Evolutionary conservation across 2,888 invertebrate genomes (phyloP).

Genomic region (Phyllotreta cruciferae): DNA sequence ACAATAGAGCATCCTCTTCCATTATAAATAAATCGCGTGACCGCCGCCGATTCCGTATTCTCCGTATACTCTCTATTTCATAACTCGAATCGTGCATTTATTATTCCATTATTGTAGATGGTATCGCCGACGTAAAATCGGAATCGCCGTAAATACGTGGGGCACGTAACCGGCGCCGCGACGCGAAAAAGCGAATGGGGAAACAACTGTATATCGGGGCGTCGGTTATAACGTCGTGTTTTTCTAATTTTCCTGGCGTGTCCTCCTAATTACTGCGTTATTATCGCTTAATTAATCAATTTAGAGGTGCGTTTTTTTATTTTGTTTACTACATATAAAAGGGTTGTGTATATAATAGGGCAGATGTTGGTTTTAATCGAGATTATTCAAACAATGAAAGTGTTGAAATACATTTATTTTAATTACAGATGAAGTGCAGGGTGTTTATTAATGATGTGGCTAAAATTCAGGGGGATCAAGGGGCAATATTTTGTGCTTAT

Average conservation of each 20-base stretch:
- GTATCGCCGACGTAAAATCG: conserved; percentile 36
- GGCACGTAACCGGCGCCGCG: conserved; percentile 32
- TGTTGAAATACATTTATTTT: too few relatives aligned
- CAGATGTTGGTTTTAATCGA: not conserved
- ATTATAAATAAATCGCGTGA: conserved; percentile 32
- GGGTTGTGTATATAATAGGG: not conserved
- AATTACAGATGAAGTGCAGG: too few relatives aligned
- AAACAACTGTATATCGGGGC: conserved; percentile 18
- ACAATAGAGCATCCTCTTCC: conserved; percentile 7
- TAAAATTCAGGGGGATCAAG: too few relatives aligned
- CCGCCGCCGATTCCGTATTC: conserved; percentile 29
- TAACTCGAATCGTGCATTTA: conserved; percentile 39
- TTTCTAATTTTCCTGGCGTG: conserved; percentile 20
- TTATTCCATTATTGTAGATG: conserved; percentile 47
- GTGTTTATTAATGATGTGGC: too few relatives aligned
- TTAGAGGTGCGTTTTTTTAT: conserved; percentile 11
- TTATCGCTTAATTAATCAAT: conserved; percentile 19
- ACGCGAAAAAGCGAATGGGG: conserved; percentile 7
- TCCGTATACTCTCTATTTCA: conserved; percentile 27
- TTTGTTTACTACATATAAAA: not conserved
- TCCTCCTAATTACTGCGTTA: conserved; percentile 13
- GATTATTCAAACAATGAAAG: too few relatives aligned
- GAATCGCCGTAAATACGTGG: conserved; percentile 36
- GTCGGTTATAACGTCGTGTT: conserved; percentile 9
- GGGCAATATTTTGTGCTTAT: too few relatives aligned